Conservation (phyloP, 2,797 vertebrate genomes). For the Vireo griseus region DNA sequence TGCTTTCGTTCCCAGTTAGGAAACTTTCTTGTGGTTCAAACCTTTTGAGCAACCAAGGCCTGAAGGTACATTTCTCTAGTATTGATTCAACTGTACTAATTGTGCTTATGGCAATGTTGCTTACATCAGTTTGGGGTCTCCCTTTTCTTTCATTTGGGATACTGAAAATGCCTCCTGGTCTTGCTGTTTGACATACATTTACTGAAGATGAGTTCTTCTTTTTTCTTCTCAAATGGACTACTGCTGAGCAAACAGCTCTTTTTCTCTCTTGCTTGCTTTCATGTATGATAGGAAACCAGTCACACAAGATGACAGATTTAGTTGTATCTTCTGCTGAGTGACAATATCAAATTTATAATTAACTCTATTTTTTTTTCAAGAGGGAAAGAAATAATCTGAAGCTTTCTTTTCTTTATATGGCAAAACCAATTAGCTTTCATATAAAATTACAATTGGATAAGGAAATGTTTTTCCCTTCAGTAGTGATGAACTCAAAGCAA, state of each 20-base stretch:
- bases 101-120: neutral
- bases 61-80: neutral
- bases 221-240: neutral
- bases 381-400: neutral
- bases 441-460: neutral
- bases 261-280: neutral
- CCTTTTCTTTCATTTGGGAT: neutral
- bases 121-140: neutral
- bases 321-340: neutral
- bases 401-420: neutral
- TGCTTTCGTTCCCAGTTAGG: neutral
- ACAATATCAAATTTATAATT: neutral
- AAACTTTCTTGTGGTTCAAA: neutral
- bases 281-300: neutral
- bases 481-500: neutral
- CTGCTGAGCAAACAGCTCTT: neutral
- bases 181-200: neutral
- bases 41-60: neutral
- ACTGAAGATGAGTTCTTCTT: neutral
- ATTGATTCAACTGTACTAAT: neutral
- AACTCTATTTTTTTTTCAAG: neutral
- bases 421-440: neutral
- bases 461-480: neutral
- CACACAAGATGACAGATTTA: neutral
- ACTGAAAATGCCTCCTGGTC: neutral